A percentile compares a stretch with the other conserved stretches of the same genome.
phyloP scores from a whole-genome alignment of 2,888 invertebrate species.

The Nyleta sp. region DNA sequence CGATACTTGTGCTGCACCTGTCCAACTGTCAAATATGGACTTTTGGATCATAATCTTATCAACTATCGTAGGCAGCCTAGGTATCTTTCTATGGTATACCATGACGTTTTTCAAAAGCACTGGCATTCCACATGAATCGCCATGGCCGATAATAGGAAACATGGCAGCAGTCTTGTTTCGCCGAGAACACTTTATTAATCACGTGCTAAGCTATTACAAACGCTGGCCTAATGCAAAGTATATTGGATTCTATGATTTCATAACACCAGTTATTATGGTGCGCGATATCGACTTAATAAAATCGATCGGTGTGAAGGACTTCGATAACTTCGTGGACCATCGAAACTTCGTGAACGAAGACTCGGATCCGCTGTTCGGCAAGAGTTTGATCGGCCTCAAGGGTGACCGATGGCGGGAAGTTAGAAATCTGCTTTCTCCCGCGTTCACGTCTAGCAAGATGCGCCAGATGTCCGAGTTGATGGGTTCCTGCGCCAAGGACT shows the following conservation, averaged over 20 bases:
- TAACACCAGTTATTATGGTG: conserved; percentile 51
- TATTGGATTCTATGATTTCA: conserved; percentile 70
- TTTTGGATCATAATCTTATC: neutral
- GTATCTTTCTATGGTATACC: neutral
- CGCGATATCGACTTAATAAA: conserved; percentile 17
- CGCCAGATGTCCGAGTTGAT: conserved; percentile 83
- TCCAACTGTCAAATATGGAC: conserved; percentile 1
- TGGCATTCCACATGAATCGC: conserved; percentile 6
- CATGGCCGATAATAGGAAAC: conserved; percentile 7
- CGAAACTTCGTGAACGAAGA: conserved; percentile 56
- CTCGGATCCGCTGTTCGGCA: conserved; percentile 64
- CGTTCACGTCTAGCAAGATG: conserved; percentile 85
- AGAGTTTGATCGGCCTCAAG: conserved; percentile 59
- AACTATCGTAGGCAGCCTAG: neutral
- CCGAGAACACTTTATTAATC: neutral
- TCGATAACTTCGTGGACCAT: conserved; percentile 71
- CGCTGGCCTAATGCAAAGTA: conserved; percentile 58
- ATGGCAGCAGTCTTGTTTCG: neutral
- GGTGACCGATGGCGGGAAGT: conserved; percentile 84
- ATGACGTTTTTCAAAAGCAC: conserved; percentile 10
- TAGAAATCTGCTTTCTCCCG: conserved; percentile 83
- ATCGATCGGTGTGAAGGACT: conserved; percentile 66
- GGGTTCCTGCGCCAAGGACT: conserved; percentile 71
- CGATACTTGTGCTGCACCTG: too few relatives aligned
- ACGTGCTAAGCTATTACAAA: conserved; percentile 16